Evolutionary conservation across 2,888 invertebrate genomes (phyloP).

Genomic region (Octonoba sinensis): DNA sequence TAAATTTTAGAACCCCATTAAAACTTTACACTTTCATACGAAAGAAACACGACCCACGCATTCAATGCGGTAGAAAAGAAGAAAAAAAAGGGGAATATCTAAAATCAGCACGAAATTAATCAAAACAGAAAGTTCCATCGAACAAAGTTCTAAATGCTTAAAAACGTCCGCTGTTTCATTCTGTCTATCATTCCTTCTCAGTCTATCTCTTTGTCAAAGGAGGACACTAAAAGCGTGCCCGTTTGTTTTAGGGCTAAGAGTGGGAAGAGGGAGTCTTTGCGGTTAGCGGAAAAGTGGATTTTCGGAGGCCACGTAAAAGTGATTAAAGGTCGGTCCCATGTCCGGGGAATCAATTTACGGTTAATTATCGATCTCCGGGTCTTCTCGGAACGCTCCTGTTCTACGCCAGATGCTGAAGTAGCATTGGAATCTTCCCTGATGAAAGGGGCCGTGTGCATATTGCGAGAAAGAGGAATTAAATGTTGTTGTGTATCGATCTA

Average conservation of each 20-base stretch:
- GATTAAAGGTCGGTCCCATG: slow-evolving; percentile 36
- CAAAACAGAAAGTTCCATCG: too few relatives aligned
- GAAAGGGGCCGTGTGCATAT: neutral
- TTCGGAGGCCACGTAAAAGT: slow-evolving; percentile 26
- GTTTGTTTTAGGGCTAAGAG: neutral
- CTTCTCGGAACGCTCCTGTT: slow-evolving; percentile 9
- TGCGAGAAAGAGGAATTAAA: too few relatives aligned
- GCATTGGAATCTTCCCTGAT: slow-evolving; percentile 23
- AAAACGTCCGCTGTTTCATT: too few relatives aligned
- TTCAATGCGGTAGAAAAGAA: too few relatives aligned
- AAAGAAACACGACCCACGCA: too few relatives aligned
- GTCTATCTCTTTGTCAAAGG: neutral
- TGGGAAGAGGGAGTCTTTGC: neutral
- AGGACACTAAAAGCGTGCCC: neutral
- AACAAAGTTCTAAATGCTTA: too few relatives aligned
- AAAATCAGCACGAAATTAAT: too few relatives aligned
- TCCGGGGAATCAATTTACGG: slow-evolving; percentile 43
- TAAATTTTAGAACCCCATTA: too few relatives aligned
- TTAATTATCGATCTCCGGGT: slow-evolving; percentile 46
- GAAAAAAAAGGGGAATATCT: too few relatives aligned
- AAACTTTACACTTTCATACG: too few relatives aligned
- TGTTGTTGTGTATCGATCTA: too few relatives aligned
- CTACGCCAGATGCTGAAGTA: slow-evolving; percentile 28
- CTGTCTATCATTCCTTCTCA: too few relatives aligned
- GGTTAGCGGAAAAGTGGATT: slow-evolving; percentile 45